Base-by-base conservation (phyloP, 1,140 invertebrate genomes). In the Myzus persicae region DNA sequence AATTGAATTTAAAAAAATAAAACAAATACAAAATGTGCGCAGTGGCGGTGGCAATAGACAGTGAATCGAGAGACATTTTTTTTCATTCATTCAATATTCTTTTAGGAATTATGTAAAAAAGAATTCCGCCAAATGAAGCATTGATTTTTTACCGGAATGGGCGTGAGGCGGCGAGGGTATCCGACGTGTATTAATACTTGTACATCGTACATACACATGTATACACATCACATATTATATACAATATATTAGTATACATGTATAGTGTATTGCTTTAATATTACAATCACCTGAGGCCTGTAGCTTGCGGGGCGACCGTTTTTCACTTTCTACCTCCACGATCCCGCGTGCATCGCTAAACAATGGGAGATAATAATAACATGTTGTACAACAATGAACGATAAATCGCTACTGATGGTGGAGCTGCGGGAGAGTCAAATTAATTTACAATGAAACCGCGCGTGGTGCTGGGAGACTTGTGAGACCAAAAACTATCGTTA, bases 241-340 rank as follows among this genome's bases (percentile, higher is more conserved):
- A 36, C 59, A 76, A 46, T 46, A 46, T 88, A 46, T 88, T 46
- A 46, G 38, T 90, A 48, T 51, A 54, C 9, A 40, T 90, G 38
- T 59, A 59, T 51, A n/a, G 89, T 31, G 24, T 81, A 91, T 91
- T 91, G 90, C 59, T 40, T 91, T 67, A 91, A 91, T 91, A 91
- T 81, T 76, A 67, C 54, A 59, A 81, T 91, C 90, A 91, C 90
- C 54, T 76, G 90, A 76, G 38, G 31, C 90, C 51, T 90, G 48
- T n/a, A 90, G 85, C 44, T 76, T 76, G 59, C 59, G 59, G 31
- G 14, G 85, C 31, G 54, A 81, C 42, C 44, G 42, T 91, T 91
- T 81, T 81, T 81, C 90, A 82, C 40, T 7, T 44, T 76, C 42
- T n/a, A 67, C 38, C 54, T 0, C 48, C 20, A n/a, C 38, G 26